phyloP scores from a whole-genome alignment of 2,888 invertebrate genomes.

The Diarsia dahlii region DNA sequence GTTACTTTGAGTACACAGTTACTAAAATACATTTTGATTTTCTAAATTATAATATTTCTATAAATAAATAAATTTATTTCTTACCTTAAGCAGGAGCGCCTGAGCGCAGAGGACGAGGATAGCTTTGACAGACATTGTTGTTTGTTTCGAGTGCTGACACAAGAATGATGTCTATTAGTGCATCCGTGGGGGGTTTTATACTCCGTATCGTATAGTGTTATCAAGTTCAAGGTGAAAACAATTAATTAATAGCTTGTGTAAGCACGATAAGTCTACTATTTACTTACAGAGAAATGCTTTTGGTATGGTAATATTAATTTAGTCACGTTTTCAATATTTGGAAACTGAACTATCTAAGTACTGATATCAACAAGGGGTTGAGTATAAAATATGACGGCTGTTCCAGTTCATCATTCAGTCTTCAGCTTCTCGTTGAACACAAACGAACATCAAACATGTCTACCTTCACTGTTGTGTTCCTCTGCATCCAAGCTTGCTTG shows the following conservation, averaged over 20 bases:
- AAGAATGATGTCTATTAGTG: constrained; percentile 32
- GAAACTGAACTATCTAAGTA: neutral
- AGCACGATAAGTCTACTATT: neutral
- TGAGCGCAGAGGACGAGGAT: constrained; percentile 65
- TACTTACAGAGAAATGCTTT: neutral
- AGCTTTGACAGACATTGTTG: constrained; percentile 69
- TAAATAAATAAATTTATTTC: too few relatives aligned
- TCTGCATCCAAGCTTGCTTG: constrained; percentile 1
- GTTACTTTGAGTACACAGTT: neutral
- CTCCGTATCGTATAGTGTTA: neutral
- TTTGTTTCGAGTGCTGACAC: constrained; percentile 38
- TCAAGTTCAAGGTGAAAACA: neutral
- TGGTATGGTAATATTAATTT: neutral
- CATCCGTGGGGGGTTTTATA: constrained; percentile 12
- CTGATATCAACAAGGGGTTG: neutral
- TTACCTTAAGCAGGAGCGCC: constrained; percentile 42
- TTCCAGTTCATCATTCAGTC: neutral
- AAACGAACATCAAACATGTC: constrained; percentile 47
- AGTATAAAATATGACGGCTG: neutral
- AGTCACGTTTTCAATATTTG: neutral
- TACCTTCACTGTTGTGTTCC: constrained; percentile 32
- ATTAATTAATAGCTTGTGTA: neutral
- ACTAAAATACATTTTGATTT: neutral
- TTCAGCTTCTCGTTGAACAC: neutral
- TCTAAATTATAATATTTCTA: neutral